phyloP scores from a whole-genome alignment of 2,797 vertebrate species.

The Sebastes goodei region DNA sequence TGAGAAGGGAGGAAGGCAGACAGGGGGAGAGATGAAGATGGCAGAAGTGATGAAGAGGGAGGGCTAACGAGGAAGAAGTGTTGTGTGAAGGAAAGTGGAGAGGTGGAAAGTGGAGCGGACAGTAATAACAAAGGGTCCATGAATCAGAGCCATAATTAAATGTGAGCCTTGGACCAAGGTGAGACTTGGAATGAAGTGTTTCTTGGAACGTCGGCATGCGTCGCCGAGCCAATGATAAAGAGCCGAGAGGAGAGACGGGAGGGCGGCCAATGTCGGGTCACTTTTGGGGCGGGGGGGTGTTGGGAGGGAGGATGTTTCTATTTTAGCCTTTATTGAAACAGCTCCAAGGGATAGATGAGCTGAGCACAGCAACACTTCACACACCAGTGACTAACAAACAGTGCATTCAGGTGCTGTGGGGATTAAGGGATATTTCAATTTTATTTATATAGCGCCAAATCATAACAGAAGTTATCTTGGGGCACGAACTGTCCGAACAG shows the following conservation, averaged over 20 bases:
- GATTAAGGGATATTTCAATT: background rate
- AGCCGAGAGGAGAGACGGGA: conserved; percentile 24
- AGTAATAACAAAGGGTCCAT: conserved; percentile 56
- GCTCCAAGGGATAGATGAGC: conserved; percentile 35
- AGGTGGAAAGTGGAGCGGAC: conserved; percentile 45
- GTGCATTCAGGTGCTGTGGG: background rate
- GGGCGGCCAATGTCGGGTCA: conserved; percentile 41
- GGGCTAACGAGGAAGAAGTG: background rate
- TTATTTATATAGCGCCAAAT: background rate
- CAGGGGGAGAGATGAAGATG: background rate
- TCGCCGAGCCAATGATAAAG: conserved; percentile 38
- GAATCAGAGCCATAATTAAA: conserved; percentile 72
- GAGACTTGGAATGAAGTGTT: conserved; percentile 53
- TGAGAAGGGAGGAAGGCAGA: background rate
- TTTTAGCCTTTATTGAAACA: conserved; percentile 39
- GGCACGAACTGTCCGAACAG: background rate
- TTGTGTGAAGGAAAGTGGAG: conserved; percentile 23
- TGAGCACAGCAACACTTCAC: conserved; percentile 45
- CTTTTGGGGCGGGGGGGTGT: background rate
- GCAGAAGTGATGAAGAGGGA: background rate
- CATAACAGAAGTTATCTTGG: background rate
- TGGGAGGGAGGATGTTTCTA: conserved; percentile 17
- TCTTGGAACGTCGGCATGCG: conserved; percentile 41
- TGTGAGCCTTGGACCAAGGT: conserved; percentile 64
- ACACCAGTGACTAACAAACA: background rate